Conservation (phyloP, 2,113 vertebrate genomes). For the Peromyscus maniculatus region DNA sequence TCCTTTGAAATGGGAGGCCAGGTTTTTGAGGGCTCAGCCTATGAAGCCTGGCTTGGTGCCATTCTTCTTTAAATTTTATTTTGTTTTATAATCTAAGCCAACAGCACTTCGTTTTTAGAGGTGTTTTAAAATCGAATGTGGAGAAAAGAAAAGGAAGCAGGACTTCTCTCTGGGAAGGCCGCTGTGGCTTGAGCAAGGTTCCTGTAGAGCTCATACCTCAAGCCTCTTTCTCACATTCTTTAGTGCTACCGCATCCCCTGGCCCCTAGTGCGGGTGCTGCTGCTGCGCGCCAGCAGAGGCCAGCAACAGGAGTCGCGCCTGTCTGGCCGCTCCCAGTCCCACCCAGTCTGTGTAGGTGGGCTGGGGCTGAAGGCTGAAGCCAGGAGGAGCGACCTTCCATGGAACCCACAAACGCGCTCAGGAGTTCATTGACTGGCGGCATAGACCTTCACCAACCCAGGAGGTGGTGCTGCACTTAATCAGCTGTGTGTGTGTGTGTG, state of each 20-base stretch:
- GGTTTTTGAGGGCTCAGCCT: neutral
- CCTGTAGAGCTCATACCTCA: neutral
- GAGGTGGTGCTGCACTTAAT: neutral
- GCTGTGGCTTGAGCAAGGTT: neutral
- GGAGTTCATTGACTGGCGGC: constrained; percentile 70
- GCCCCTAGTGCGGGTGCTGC: neutral
- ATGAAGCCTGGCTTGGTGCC: neutral
- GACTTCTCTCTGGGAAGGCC: neutral
- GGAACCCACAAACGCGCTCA: constrained; percentile 41
- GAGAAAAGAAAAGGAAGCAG: constrained; percentile 24
- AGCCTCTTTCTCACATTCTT: neutral
- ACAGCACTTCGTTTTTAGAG: neutral
- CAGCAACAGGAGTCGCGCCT: constrained; percentile 73
- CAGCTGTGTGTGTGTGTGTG: neutral
- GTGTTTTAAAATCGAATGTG: constrained; percentile 19
- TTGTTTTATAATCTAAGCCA: constrained; percentile 3
- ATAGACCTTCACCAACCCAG: neutral
- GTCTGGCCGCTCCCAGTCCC: neutral
- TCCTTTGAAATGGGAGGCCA: neutral
- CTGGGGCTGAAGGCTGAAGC: neutral
- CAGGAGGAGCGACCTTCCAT: neutral
- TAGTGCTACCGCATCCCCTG: neutral
- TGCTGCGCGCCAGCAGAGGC: neutral
- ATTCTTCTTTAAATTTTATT: neutral
- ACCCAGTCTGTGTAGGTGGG: neutral